phyloP scores from a whole-genome alignment of 1,140 invertebrate species.

The Daktulosphaira vitifoliae region DNA sequence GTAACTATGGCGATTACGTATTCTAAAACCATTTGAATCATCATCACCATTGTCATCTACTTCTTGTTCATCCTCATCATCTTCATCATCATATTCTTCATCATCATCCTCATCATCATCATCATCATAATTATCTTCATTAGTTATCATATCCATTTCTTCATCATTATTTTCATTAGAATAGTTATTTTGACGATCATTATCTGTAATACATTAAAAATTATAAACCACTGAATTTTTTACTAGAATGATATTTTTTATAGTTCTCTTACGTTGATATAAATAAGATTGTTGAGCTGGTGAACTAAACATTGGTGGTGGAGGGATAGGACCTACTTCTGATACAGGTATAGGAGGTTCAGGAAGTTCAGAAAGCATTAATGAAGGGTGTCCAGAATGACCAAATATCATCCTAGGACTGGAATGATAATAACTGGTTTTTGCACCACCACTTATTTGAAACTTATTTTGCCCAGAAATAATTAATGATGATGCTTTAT shows the following conservation, averaged over 20 bases:
- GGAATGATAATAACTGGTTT: conserved; percentile 27
- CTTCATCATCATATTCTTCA: conserved; percentile 31
- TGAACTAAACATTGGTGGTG: conserved; percentile 86
- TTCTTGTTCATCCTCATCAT: conserved; percentile 45
- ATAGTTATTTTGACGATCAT: conserved; percentile 24
- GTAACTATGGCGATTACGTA: conserved; percentile 45
- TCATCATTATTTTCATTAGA: conserved; percentile 4
- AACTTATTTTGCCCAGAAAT: conserved; percentile 19
- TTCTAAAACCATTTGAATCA: conserved; percentile 46
- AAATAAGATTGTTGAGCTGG: conserved; percentile 58
- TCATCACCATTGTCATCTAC: conserved; percentile 49
- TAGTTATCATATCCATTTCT: conserved; percentile 18
- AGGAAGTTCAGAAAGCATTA: conserved; percentile 69
- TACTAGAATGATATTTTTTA: not conserved
- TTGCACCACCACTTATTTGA: conserved; percentile 7
- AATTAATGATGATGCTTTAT: conserved; percentile 15
- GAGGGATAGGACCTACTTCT: conserved; percentile 88
- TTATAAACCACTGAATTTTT: no score
- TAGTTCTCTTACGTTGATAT: conserved; percentile 22
- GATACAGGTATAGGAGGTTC: conserved; percentile 83
- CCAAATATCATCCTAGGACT: conserved; percentile 19
- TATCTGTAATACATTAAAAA: not conserved
- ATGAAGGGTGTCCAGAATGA: conserved; percentile 23
- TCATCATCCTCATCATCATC: conserved; percentile 9
- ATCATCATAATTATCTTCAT: conserved; percentile 32